Evolutionary conservation across 2,888 invertebrate species (phyloP), one percentile per base, ranked within the genome.

Genomic region (Clunio marinus): DNA sequence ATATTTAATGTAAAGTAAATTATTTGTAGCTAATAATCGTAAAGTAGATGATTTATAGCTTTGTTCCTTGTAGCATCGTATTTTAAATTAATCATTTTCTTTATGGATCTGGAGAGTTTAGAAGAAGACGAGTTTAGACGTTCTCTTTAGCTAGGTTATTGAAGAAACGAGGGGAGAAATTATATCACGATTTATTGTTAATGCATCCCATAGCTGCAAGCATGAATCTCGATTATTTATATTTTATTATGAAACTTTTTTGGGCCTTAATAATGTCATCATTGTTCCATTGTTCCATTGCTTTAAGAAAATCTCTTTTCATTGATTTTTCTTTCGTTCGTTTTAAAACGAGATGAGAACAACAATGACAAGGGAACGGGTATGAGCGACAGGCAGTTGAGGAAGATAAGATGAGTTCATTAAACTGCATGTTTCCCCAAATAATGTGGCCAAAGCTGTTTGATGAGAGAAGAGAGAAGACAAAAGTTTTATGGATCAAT

Each of bases 1-100:
- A 41, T 20, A 35, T 45, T 63, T 63, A 63, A 63, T 63, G 63
- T 17, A 45, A 63, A 45, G 63, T 46, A 63, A 45, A 63, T 62
- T 62, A 20, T 63, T 63, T 63, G 41, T 45, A 45, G 63, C 63
- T 46, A 63, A 63, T 63, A 63, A 63, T 63, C 63, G 63, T 63
- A 46, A 63, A 45, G 63, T 28, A 15, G 63, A 63, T 63, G 63
- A 63, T 63, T 63, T 46, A 63, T 63, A 8, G 13, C 57, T 57
- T 57, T 25, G 17, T 3, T 51, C 13, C 51, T 17, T 20, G 22
- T 51, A 5, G 17, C 5, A 22, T 17, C 5, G 25, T 27, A 57
- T 27, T 57, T 57, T 57, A 27, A 57, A 57, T 57, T 57, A 57
- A 57, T 57, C 57, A 57, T 57, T 57, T 57, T 57, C 57, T 27